Base-by-base conservation (phyloP, 1,140 invertebrate species). In the Trissolcus basalis region DNA sequence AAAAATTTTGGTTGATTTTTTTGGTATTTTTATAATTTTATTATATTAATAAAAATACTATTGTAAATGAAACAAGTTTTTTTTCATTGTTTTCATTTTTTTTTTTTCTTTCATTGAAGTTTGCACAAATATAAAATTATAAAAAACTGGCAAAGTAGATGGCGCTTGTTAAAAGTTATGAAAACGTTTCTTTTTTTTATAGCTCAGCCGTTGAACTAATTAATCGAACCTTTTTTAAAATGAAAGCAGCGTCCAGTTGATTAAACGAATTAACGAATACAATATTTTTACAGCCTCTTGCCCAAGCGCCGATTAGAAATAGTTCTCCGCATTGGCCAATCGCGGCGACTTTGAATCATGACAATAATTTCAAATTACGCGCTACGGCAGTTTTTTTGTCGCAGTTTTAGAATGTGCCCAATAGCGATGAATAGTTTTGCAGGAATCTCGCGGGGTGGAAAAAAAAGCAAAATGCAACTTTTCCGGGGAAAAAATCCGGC, bases 331-430 rank as follows among this genome's bases (percentile, higher is more conserved):
- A 12, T 70, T 70, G 56, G 67, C 35, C 50, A 70, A 68, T 68
- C 49, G 12, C 45, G 16, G 55, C 55, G 59, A 69, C 56, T 59
- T 71, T 64, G 53, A 64, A 71, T 71, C 68, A 72, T 54, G 53
- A 60, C 68, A 60, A 58, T 58, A 19, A 53, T 71, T 63, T 71
- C 45, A 51, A 71, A 71, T 55, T 67, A 49, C 61, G 19, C n/a
- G 32, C 15, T 39, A 36, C 44, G 51, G 11, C 32, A 11, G 35
- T 3, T 54, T 44, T 70, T 70, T 61, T 70, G 27, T 32, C 10
- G 56, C 27, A 14, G 14, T 41, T n/a, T 47, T 16, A 55, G 44
- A 49, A 11, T 55, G 53, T 51, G 43, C 47, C 50, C 60, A 63
- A 63, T 48, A 47, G 51, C 51, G 36, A 54, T 10, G 36, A 44